Conservation (phyloP, 2,113 vertebrate species). For the Eretmochelys imbricata region DNA sequence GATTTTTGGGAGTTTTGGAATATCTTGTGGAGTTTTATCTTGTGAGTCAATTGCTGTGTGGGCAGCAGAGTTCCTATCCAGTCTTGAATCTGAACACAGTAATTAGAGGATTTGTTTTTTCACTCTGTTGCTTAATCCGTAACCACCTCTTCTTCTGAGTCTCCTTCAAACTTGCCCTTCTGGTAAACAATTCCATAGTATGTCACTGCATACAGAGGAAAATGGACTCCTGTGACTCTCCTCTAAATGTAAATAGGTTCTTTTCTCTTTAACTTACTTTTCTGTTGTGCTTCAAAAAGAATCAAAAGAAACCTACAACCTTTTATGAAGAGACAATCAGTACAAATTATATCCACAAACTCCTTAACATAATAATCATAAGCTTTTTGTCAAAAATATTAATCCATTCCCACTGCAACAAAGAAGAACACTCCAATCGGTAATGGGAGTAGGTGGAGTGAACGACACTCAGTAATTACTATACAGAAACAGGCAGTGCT, state of each 20-base stretch:
- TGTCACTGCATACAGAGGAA: not conserved
- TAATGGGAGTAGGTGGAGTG: not conserved
- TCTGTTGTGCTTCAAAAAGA: not conserved
- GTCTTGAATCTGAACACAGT: not conserved
- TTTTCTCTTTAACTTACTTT: not conserved
- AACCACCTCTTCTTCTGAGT: not conserved
- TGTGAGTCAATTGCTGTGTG: constrained; percentile 37
- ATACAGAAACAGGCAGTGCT: not conserved
- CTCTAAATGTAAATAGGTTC: not conserved
- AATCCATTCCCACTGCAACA: not conserved
- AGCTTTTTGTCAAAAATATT: not conserved
- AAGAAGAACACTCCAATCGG: not conserved
- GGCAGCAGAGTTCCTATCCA: not conserved
- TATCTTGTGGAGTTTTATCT: constrained; percentile 27
- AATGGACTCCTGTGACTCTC: not conserved
- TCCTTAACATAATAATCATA: not conserved
- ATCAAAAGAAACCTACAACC: not conserved
- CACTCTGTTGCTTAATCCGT: rapidly evolving
- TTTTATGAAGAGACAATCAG: constrained; percentile 5
- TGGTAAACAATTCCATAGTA: not conserved
- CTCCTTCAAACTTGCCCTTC: constrained; percentile 4
- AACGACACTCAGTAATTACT: not conserved
- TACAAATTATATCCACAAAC: not conserved
- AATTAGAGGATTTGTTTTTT: not conserved
- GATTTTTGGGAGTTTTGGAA: constrained; percentile 42